Base-by-base conservation (phyloP, 2,888 invertebrate species). In the Herminia tarsipennalis region DNA sequence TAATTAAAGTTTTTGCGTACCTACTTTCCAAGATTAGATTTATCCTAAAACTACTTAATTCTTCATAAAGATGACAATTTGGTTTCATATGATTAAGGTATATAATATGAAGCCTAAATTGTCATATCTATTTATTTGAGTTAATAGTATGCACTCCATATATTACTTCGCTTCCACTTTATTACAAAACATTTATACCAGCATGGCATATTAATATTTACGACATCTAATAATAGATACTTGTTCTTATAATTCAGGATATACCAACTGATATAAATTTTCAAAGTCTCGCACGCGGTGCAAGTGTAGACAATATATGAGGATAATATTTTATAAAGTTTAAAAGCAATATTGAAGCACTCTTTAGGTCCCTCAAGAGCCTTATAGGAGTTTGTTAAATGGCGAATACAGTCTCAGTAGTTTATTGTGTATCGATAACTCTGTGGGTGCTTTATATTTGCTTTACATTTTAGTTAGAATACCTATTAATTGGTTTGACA, bases 251-350 rank as follows among this genome's bases (percentile, higher is more conserved):
- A 70, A 67, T 67, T 70, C 61, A 60, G 66, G 66, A 72, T 62
- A 62, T 49, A 49, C 45, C 47, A 44, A 55, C 59, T 65, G 62
- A 71, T 73, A 76, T 78, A 80, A 77, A 78, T 78, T 70, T 55
- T 44, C 40, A 58, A 77, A 73, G 66, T 69, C 66, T 64, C 65
- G 66, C 64, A 63, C 65, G 60, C 58, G 73, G 69, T 71, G 70
- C 78, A 70, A 76, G 72, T 70, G 76, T 71, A 81, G 80, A 84
- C 83, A 80, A 83, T 82, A 76, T 84, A 83, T 74, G 79, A 66
- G 75, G 70, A 77, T 75, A 79, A 81, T 83, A 86, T 85, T 81
- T 84, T 72, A 77, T 68, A 86, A 78, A 77, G 79, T 82, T 78
- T 73, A 75, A 59, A 82, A 79, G 76, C 77, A 79, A 84, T 84